Evolutionary conservation across 35 echinoderm and acorn worm genomes (phyloP), one percentile per base, ranked within the genome.

Genomic region (Eucidaris tribuloides): DNA sequence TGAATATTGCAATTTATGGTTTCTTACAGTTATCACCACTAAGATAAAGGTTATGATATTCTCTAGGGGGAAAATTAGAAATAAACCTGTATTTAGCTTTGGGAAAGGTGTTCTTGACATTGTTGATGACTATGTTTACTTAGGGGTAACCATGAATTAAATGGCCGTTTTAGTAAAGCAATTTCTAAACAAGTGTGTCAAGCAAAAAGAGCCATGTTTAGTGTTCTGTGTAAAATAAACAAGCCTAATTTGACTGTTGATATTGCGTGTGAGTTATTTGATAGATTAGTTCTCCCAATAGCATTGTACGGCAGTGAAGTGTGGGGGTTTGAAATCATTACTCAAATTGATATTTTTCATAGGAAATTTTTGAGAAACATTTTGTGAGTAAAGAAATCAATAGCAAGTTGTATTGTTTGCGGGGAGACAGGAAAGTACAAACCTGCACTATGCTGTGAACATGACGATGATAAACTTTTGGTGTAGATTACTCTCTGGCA

Each of bases 151-250:
- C 32, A 25, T 63, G 32, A 63, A 9, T 54, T 54, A 13, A n/a
- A 54, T 54, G 9, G 9, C n/a, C 9, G 49, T 13, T 54, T 54
- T 9, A 54, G n/a, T 54, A 54, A 54, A 54, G 49, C 49, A 54
- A 54, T 54, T 54, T 13, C 9, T 9, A 54, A 54, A n/a, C 49
- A 54, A 54, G 32, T 63, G n/a, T 63, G 20, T 63, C 60, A 63
- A 63, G 60, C 60, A 63, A 63, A 63, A 63, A 63, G 32, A 25
- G 60, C 60, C 32, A 63, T 63, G 60, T 63, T 63, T 30, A 63
- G 60, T 30, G 7, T 63, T 20, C 32, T 63, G 32, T 63, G 20
- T 63, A 63, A 76, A 76, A 36, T 36, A 11, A 76, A 30, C 19
- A 76, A 37, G 40, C 7, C 40, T 76, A 38, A 31, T 31, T 37